Evolutionary conservation across 2,888 invertebrate genomes (phyloP).

Genomic region (Autographa gamma): DNA sequence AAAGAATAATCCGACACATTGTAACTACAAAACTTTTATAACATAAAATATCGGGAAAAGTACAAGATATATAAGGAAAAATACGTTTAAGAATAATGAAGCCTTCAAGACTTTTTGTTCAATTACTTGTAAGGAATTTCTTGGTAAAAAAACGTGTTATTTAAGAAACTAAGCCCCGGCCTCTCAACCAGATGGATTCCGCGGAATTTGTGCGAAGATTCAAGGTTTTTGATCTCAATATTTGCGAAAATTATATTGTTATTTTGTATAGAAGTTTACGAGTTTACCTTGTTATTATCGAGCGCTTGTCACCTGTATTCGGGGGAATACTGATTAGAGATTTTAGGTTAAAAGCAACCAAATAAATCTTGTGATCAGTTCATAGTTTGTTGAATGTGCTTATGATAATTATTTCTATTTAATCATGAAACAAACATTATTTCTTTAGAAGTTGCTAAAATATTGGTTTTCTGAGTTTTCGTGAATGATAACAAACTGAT

Average conservation of each 20-base stretch:
- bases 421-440: too few relatives aligned
- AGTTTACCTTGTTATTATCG: neutral
- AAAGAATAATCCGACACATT: conserved; percentile 11
- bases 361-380: too few relatives aligned
- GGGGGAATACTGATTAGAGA: neutral
- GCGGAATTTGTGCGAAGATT: conserved; percentile 1
- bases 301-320: neutral
- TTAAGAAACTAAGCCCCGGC: conserved; percentile 12
- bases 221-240: conserved; percentile 6
- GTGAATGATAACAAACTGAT: too few relatives aligned
- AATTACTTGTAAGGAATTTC: conserved; percentile 24
- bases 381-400: too few relatives aligned
- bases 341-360: too few relatives aligned
- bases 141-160: conserved; percentile 13
- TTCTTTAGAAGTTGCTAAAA: too few relatives aligned
- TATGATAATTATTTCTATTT: too few relatives aligned
- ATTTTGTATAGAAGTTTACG: neutral
- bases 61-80: conserved; percentile 21
- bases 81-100: conserved; percentile 28
- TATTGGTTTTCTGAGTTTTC: too few relatives aligned
- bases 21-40: conserved; percentile 12
- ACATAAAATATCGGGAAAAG: conserved; percentile 20
- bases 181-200: conserved; percentile 3
- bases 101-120: conserved; percentile 16
- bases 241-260: neutral